Base-by-base conservation (phyloP, 1,140 invertebrate genomes). In the Macrosteles quadrilineatus region DNA sequence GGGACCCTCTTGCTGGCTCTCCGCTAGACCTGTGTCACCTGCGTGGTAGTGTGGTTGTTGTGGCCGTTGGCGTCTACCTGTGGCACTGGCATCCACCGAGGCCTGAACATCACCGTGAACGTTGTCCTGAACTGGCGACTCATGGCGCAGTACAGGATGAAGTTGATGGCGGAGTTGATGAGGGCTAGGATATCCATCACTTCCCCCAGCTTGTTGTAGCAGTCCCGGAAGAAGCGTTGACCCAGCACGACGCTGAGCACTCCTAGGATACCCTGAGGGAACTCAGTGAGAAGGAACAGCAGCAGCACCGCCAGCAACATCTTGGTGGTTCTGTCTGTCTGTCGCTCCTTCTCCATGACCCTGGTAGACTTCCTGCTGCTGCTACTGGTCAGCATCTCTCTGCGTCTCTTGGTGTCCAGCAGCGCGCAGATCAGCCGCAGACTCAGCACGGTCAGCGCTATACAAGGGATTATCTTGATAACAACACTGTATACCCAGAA, bases 101-200 rank as follows among this genome's bases (percentile, higher is more conserved):
- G 76, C 80, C 90, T 90, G 77, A 90, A 89, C 2, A 89, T 83
- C 66, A 89, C 79, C 27, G 85, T 86, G 76, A 97, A 98, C 2
- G 95, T 97, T 71, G 86, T 88, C 14, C 97, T 85, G 81, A 99
- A 99, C 83, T 98, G 96, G 53, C 93, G 87, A 74, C 93, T 96
- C 97, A 99, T 99, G 69, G 93, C 90, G 82, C 97, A 99, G 83
- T 99, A 99, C 23, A 99, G 87, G 71, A 99, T 92, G 82, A 99
- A 99, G 82, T 98, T 99, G 77, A 99, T 93, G 29, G 95, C 94
- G 63, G 94, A 97, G 80, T 98, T 98, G 75, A 98, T 89, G 64
- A 99, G 86, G 14, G 97, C 96, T 77, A 99, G 83, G 63, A 97
- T 88, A 81, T 99, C 97, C 90, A 98, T 95, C 66, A 98, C 83